These are phyloP conservation scores for Papilio elwesi DNA, from an alignment of 2,888 invertebrate genomes.

Conservation along the genomic window DNA sequence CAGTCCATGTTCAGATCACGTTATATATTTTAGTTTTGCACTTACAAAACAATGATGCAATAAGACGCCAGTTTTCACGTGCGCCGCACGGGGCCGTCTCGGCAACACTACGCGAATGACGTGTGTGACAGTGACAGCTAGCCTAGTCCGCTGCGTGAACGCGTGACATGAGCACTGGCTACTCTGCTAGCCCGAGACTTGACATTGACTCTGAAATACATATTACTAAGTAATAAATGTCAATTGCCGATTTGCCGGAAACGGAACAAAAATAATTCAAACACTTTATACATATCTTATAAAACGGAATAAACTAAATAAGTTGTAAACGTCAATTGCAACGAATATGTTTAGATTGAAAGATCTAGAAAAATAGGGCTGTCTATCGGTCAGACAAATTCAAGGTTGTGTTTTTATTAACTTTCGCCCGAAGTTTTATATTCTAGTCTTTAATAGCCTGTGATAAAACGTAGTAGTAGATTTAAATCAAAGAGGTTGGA, in stretches of 20 bases:
- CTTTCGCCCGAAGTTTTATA: too few species aligned
- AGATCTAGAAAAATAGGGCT: too few species aligned
- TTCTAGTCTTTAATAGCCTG: too few species aligned
- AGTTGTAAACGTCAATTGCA: too few species aligned
- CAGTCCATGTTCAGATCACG: conserved; percentile 25
- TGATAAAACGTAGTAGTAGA: too few species aligned
- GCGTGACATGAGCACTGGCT: background rate
- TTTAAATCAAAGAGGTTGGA: too few species aligned
- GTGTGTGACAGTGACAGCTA: background rate
- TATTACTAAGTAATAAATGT: background rate
- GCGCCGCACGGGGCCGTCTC: background rate
- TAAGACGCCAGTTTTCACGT: conserved; percentile 35
- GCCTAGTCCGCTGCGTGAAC: background rate
- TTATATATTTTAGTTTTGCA: conserved; percentile 30
- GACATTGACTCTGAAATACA: conserved; percentile 7
- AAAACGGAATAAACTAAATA: too few species aligned
- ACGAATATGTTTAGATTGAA: too few species aligned
- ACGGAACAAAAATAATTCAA: background rate
- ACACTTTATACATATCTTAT: background rate
- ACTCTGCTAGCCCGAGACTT: background rate
- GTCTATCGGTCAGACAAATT: too few species aligned
- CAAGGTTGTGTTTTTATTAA: too few species aligned
- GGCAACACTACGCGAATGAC: conserved; percentile 19
- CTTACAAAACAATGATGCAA: conserved; percentile 43
- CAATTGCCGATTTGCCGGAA: background rate